Conservation (phyloP, 2,113 vertebrate genomes). For the Takifugu bimaculatus region DNA sequence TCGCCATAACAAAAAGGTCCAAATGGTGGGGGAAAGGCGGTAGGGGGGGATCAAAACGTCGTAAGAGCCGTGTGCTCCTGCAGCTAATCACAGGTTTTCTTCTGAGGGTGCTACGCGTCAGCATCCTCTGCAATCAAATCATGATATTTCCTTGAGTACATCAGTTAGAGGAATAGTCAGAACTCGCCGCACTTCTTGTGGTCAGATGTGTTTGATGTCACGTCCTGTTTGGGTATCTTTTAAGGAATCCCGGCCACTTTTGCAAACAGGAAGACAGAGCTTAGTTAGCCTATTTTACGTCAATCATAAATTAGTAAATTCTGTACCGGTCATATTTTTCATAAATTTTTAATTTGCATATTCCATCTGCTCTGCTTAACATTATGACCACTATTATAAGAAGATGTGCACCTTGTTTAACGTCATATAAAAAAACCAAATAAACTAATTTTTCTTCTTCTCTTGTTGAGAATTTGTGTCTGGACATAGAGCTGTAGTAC, state of each 20-base stretch:
- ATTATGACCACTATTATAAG: too few species aligned
- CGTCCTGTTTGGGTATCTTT: not conserved
- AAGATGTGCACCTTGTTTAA: not conserved
- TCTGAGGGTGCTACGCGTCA: not conserved
- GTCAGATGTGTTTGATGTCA: not conserved
- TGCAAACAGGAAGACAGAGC: too few species aligned
- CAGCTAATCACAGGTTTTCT: not conserved
- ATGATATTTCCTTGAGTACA: constrained; percentile 4
- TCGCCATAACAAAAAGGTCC: constrained; percentile 47
- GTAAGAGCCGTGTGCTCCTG: not conserved
- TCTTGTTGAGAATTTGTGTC: not conserved
- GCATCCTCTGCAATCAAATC: constrained; percentile 13
- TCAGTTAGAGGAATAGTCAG: constrained; percentile 9
- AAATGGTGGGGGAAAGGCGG: constrained; percentile 5
- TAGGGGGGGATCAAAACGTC: constrained; percentile 10
- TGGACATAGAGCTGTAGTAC: too few species aligned
- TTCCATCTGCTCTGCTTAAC: too few species aligned
- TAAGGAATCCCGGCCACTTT: too few species aligned
- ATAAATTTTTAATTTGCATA: too few species aligned
- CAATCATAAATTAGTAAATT: not conserved
- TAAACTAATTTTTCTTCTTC: not conserved
- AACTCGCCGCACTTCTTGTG: constrained; percentile 11
- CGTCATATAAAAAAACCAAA: not conserved
- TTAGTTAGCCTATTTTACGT: too few species aligned
- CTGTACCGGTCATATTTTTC: not conserved